These are phyloP conservation scores for Bombylius major DNA, from an alignment of 2,888 invertebrate species.

Conservation along the genomic window DNA sequence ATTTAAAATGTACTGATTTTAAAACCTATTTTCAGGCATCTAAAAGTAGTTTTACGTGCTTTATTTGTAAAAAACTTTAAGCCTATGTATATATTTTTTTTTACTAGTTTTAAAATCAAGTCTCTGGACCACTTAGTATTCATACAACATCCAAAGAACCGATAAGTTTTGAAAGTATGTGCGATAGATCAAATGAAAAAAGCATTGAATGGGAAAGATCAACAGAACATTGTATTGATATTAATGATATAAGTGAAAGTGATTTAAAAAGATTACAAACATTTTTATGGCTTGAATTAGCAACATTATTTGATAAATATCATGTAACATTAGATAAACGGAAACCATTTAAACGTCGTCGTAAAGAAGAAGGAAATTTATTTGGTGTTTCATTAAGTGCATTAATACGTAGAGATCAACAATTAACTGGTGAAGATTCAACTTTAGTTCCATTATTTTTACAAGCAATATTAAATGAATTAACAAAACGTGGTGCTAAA, in stretches of 20 bases:
- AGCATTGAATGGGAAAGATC: conserved; percentile 22
- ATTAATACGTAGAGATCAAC: conserved; percentile 71
- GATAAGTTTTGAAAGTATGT: conserved; percentile 46
- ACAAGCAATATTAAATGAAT: conserved; percentile 57
- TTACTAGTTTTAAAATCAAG: too few species aligned
- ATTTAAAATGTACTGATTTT: too few species aligned
- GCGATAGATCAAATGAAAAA: conserved; percentile 33
- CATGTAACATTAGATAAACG: conserved; percentile 63
- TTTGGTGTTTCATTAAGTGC: conserved; percentile 80
- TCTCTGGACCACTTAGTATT: not conserved
- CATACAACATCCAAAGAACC: conserved; percentile 14
- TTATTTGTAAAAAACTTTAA: too few species aligned
- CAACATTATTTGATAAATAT: conserved; percentile 68
- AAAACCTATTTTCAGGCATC: too few species aligned
- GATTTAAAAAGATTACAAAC: conserved; percentile 67
- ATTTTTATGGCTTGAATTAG: conserved; percentile 67
- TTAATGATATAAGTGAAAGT: conserved; percentile 57
- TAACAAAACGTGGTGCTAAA: conserved; percentile 53
- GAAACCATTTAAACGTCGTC: conserved; percentile 68
- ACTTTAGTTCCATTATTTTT: conserved; percentile 67
- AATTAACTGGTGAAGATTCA: conserved; percentile 60
- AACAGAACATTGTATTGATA: conserved; percentile 35
- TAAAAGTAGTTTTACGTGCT: too few species aligned
- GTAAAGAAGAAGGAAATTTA: conserved; percentile 69
- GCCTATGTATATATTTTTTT: too few species aligned